Evolutionary conservation across 2,797 vertebrate genomes (phyloP), one percentile per base, ranked within the genome.

Genomic region (Cryptoprocta ferox): DNA sequence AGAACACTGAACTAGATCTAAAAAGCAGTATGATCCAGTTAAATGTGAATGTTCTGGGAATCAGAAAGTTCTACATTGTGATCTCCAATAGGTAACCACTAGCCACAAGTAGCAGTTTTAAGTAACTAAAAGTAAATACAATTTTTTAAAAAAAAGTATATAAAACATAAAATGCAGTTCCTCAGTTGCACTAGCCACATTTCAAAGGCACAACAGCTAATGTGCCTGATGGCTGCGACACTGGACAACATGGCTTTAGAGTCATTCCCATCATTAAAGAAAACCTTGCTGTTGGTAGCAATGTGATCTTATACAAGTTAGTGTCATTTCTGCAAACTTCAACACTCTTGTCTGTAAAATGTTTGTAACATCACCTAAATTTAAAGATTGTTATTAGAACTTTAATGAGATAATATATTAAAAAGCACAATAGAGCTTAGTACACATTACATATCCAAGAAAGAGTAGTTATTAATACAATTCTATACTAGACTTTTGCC

Each of bases 71-170:
- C 83, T 86, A 26, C 6, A 19, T n/a, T 94, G 66, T 9, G 2
- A 30, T 71, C 39, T 88, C 39, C 88, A 70, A 59, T 21, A 81
- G 11, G 56, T 45, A 89, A 89, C 39, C 39, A 91, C 32, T 56
- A 79, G 75, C 50, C 50, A 93, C 53, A 95, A 82, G 18, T 21
- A 75, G 73, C 39, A 65, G 35, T 70, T 96, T 86, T 89, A 96
- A 94, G 86, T 91, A 88, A 93, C 90, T 81, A 92, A 71, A 93
- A 83, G 48, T 59, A 91, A 85, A 68, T 86, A 95, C 85, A 88
- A 76, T 65, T 30, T 45, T 75, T 45, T 30, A 5, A 30, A 73
- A 30, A 73, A 71, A 93, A 83, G 61, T 65, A 93, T 79, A 63
- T 91, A 95, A 89, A 94, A 83, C 65, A 75, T 92, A 61, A 95